Base-by-base conservation (phyloP, 2,888 invertebrate species). In the Aquatica leii region DNA sequence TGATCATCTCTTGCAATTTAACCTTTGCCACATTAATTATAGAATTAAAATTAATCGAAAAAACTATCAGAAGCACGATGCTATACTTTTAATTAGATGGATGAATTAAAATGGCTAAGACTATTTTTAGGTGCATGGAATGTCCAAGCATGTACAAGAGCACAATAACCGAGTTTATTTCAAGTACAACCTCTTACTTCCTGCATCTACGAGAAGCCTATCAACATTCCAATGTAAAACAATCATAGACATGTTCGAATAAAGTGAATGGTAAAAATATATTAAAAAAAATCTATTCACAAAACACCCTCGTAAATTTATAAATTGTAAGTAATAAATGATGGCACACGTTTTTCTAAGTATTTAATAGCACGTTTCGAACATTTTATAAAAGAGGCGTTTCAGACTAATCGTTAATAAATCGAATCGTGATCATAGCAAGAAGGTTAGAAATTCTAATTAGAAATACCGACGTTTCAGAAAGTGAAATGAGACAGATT, bases 401-500 rank as follows among this genome's bases (percentile, higher is more conserved):
- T 55, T 57, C 49, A 20, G n/a, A 17, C 34, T 37, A 43, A 59
- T 52, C 20, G 20, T 46, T 53, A 59, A 59, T 59, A 59, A 59
- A 59, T 59, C 51, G 52, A 53, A 43, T 53, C 59, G 53, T 37
- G 59, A 59, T 59, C 46, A 46, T 20, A 46, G 53, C 46, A 34
- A 41, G 59, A 51, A 59, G 18, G 59, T 46, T 34, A 59, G 34
- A 48, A 49, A 49, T 54, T 54, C 55, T 60, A 60, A 60, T 60
- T 60, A 60, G 54, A 48, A 59, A 53, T 54, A 53, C 53, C 59
- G 54, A 17, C 59, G 14, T 48, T 21, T 54, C 59, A 54, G 59
- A 60, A 60, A 60, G 60, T 60, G 54, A 60, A 55, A 60, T 49
- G 49, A 37, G 54, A 50, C 60, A 54, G 49, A 60, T 55, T 48